A percentile compares a stretch with the other conserved stretches of the same genome.
phyloP scores from a whole-genome alignment of 2,888 invertebrate genomes.

The Mythimna vitellina region DNA sequence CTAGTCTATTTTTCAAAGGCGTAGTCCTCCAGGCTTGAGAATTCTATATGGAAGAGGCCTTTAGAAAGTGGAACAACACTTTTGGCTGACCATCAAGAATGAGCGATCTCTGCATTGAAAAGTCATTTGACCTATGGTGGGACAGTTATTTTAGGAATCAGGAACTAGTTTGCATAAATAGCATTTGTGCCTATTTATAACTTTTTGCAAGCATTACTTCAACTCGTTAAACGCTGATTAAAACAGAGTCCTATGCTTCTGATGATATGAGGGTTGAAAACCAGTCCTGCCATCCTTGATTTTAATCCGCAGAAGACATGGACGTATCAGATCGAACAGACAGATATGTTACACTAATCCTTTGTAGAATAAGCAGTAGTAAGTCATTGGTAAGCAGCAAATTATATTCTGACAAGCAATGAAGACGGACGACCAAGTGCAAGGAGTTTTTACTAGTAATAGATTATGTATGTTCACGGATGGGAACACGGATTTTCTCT shows the following conservation, averaged over 20 bases:
- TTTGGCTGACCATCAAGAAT: conserved; percentile 27
- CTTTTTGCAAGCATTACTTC: neutral
- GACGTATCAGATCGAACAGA: conserved; percentile 39
- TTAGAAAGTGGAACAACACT: conserved; percentile 17
- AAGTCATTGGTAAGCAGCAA: conserved; percentile 34
- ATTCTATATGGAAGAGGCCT: neutral
- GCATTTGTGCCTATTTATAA: neutral
- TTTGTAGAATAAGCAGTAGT: conserved; percentile 38
- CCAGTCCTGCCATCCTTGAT: conserved; percentile 29
- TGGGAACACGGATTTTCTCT: conserved; percentile 23
- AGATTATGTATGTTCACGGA: conserved; percentile 23
- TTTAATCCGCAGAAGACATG: conserved; percentile 49
- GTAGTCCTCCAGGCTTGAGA: neutral
- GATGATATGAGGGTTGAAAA: conserved; percentile 6
- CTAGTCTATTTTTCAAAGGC: neutral
- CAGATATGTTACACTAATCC: conserved; percentile 51
- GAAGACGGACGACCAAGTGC: conserved; percentile 34
- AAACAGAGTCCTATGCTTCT: neutral
- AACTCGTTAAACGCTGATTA: neutral
- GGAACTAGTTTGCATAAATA: conserved; percentile 9
- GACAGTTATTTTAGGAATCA: conserved; percentile 15
- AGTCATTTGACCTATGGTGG: conserved; percentile 19
- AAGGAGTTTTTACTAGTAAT: conserved; percentile 35
- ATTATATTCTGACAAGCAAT: conserved; percentile 46
- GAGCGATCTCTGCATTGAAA: conserved; percentile 9